A percentile compares a stretch with the other conserved stretches of the same genome.
Conservation (phyloP, 1,140 invertebrate genomes). For the Uloborus diversus region DNA sequence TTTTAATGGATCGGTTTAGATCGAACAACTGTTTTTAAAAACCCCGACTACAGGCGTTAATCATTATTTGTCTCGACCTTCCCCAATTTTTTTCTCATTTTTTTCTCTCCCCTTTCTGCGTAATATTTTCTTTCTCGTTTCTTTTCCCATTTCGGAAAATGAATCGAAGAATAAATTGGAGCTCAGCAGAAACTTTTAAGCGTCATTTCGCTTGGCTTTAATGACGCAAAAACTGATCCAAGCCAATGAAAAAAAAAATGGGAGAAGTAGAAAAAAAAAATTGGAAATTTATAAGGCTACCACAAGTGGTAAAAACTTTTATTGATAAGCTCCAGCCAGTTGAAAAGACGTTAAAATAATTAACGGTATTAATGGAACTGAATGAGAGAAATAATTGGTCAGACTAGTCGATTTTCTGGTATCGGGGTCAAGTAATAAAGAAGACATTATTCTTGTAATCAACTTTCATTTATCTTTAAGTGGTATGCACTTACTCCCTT, state of each 20-base stretch:
- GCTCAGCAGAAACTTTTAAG: slow-evolving; percentile 53
- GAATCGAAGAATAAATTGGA: slow-evolving; percentile 55
- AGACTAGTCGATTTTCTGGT: neutral
- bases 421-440: neutral
- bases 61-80: slow-evolving; percentile 56
- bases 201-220: slow-evolving; percentile 50
- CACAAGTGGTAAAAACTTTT: slow-evolving; percentile 21
- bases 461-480: no score
- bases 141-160: slow-evolving; percentile 30
- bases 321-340: slow-evolving; percentile 33
- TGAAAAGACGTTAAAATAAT: slow-evolving; percentile 31
- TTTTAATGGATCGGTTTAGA: slow-evolving; percentile 46
- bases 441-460: no score
- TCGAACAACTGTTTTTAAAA: slow-evolving; percentile 50
- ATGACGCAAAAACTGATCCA: slow-evolving; percentile 54
- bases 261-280: slow-evolving; percentile 12
- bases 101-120: no score
- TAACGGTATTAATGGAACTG: slow-evolving; percentile 16
- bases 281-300: slow-evolving; percentile 33
- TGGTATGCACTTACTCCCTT: no score
- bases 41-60: slow-evolving; percentile 42
- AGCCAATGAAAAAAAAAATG: slow-evolving; percentile 38
- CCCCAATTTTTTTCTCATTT: slow-evolving; percentile 11
- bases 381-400: slow-evolving; percentile 28
- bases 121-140: slow-evolving; percentile 11